These are phyloP conservation scores for Athripsodes cinereus DNA, from an alignment of 2,888 invertebrate genomes.

Conservation along the genomic window DNA sequence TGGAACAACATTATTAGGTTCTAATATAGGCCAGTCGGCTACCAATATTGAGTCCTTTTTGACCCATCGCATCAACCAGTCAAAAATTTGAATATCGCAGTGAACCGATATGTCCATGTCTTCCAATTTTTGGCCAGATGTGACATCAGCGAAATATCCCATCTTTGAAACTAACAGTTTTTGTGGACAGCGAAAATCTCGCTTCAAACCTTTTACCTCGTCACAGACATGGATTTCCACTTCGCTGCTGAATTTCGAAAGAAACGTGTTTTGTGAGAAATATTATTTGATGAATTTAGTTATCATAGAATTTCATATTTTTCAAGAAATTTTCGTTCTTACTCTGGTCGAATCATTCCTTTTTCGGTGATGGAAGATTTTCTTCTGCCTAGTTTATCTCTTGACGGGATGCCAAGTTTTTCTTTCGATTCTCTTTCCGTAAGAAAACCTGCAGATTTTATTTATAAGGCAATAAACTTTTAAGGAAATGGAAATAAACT, in stretches of 20 bases:
- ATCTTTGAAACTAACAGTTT: slow-evolving; percentile 82
- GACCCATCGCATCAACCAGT: slow-evolving; percentile 96
- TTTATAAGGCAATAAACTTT: background rate
- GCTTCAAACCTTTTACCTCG: slow-evolving; percentile 83
- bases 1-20: slow-evolving; percentile 82
- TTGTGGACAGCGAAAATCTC: slow-evolving; percentile 85
- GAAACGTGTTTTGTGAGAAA: background rate
- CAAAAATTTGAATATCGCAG: slow-evolving; percentile 93
- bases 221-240: slow-evolving; percentile 94
- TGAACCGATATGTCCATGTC: slow-evolving; percentile 97
- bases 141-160: slow-evolving; percentile 92
- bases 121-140: slow-evolving; percentile 71
- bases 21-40: slow-evolving; percentile 64
- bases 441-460: slow-evolving; percentile 37
- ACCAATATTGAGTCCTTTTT: slow-evolving; percentile 64
- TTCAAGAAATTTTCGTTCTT: background rate
- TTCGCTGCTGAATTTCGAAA: slow-evolving; percentile 53
- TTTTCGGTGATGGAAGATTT: slow-evolving; percentile 39
- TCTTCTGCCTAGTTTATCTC: slow-evolving; percentile 44
- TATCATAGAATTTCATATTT: too few species aligned
- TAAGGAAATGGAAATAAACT: too few species aligned
- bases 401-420: slow-evolving; percentile 30
- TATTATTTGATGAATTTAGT: too few species aligned
- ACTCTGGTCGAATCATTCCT: background rate
- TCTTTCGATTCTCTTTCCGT: slow-evolving; percentile 38